Evolutionary conservation across 1,140 invertebrate species (phyloP).

Genomic region (Apolygus lucorum): DNA sequence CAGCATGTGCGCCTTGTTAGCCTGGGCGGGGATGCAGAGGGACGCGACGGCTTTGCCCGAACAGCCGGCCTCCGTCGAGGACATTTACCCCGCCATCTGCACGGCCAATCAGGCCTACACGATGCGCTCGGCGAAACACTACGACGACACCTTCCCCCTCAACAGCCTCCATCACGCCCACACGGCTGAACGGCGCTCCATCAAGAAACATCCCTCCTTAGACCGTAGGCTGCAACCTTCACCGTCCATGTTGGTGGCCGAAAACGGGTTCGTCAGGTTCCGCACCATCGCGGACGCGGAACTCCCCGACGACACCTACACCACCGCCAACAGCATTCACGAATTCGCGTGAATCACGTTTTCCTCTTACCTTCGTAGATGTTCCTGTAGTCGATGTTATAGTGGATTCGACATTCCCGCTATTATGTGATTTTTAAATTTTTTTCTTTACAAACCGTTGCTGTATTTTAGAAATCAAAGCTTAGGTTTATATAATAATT

Average conservation of each 20-base stretch:
- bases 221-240: slow-evolving; percentile 35
- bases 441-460: neutral
- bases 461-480: slow-evolving; percentile 26
- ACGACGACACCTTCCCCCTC: slow-evolving; percentile 53
- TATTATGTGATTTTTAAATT: slow-evolving; percentile 23
- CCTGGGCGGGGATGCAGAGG: slow-evolving; percentile 58
- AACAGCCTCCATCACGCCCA: slow-evolving; percentile 43
- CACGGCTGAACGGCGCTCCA: slow-evolving; percentile 25
- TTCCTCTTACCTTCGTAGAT: slow-evolving; percentile 18
- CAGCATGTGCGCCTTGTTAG: slow-evolving; percentile 67
- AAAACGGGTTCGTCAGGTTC: slow-evolving; percentile 76
- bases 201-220: slow-evolving; percentile 28
- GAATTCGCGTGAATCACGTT: slow-evolving; percentile 21
- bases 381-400: slow-evolving; percentile 28
- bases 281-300: slow-evolving; percentile 50
- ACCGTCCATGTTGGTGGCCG: slow-evolving; percentile 66
- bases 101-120: slow-evolving; percentile 78
- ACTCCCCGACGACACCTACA: slow-evolving; percentile 28
- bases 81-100: slow-evolving; percentile 70
- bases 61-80: slow-evolving; percentile 37
- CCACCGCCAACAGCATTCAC: slow-evolving; percentile 26
- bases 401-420: slow-evolving; percentile 26
- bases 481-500: slow-evolving; percentile 21
- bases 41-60: slow-evolving; percentile 26
- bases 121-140: slow-evolving; percentile 63